Conservation (phyloP, 64 coral and sea anemone genomes). For the Montipora capricornis region DNA sequence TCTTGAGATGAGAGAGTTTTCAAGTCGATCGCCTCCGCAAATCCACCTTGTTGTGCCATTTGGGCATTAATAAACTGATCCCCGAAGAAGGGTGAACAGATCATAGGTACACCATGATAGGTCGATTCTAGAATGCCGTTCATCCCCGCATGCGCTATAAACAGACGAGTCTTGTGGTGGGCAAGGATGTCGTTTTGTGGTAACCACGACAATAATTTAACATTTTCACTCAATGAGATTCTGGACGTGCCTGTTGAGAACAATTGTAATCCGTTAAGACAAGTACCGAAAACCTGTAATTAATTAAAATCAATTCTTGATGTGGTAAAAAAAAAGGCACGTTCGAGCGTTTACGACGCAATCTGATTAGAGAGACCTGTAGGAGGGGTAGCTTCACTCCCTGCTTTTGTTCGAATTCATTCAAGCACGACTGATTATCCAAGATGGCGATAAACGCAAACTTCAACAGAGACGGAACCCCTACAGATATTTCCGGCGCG, state of each 20-base stretch:
- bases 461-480: too few species aligned
- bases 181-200: conserved; percentile 74
- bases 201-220: conserved; percentile 49
- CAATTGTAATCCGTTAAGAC: not conserved
- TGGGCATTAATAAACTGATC: conserved; percentile 42
- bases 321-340: too few species aligned
- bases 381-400: too few species aligned
- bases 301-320: too few species aligned
- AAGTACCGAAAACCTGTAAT: too few species aligned
- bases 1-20: conserved; percentile 1
- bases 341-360: too few species aligned
- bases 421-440: too few species aligned
- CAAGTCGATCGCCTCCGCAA: conserved; percentile 35
- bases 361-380: too few species aligned
- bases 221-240: conserved; percentile 14
- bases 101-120: conserved; percentile 69
- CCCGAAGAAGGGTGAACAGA: conserved; percentile 62
- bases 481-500: too few species aligned
- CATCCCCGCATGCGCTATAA: conserved; percentile 59
- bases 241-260: not conserved
- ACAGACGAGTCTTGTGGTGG: conserved; percentile 48
- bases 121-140: conserved; percentile 46
- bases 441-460: too few species aligned
- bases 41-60: not conserved
- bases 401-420: too few species aligned